Conservation (phyloP, 2,797 vertebrate genomes). For the Cyprinella venusta region DNA sequence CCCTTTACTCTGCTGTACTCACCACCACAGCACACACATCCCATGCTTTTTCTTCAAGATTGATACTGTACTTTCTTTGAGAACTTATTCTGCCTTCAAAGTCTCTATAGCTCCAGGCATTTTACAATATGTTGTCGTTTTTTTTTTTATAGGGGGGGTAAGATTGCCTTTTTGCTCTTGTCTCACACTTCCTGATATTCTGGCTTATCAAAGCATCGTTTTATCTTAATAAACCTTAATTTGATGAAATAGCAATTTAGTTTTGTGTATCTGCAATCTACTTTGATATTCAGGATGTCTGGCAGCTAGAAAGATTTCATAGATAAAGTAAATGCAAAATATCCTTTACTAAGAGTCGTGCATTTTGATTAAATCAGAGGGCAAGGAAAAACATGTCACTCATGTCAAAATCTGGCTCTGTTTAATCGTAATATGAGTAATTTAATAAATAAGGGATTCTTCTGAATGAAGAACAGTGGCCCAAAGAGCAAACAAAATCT, state of each 20-base stretch:
- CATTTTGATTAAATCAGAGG: constrained; percentile 61
- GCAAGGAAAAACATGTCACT: constrained; percentile 35
- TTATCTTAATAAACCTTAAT: constrained; percentile 85
- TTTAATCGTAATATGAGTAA: constrained; percentile 22
- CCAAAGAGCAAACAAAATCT: background rate
- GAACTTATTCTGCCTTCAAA: constrained; percentile 71
- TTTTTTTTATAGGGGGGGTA: constrained; percentile 58
- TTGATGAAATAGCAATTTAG: constrained; percentile 74
- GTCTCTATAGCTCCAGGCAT: constrained; percentile 64
- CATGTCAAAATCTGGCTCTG: constrained; percentile 30
- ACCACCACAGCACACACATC: background rate
- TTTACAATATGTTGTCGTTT: constrained; percentile 48
- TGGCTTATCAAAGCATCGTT: constrained; percentile 83
- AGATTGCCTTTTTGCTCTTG: constrained; percentile 63
- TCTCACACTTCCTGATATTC: constrained; percentile 57
- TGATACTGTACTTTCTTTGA: constrained; percentile 64
- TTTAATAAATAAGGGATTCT: constrained; percentile 9
- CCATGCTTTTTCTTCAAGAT: constrained; percentile 55
- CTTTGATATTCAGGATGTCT: constrained; percentile 70
- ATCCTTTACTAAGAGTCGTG: constrained; percentile 63
- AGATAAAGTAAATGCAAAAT: constrained; percentile 53
- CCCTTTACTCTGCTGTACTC: constrained; percentile 68
- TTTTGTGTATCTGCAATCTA: constrained; percentile 74
- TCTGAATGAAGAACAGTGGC: background rate
- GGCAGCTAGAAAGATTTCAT: constrained; percentile 63